Percentiles rank a stretch among this genome's conserved stretches.
Evolutionary conservation across 2,797 vertebrate species (phyloP).

Genomic region (Acanthiza pusilla): DNA sequence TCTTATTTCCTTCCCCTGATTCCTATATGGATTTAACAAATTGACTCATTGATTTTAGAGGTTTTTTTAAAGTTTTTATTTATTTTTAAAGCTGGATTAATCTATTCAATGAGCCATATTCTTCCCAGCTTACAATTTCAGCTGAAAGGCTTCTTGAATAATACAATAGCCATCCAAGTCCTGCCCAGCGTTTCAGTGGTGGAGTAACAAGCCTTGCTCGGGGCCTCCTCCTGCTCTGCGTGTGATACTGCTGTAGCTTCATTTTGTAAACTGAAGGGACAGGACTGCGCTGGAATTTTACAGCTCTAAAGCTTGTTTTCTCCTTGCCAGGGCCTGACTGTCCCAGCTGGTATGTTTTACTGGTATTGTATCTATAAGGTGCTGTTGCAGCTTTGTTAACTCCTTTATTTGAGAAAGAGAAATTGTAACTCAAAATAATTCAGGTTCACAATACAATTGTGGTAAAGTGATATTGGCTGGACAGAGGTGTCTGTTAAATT

Average conservation of each 20-base stretch:
- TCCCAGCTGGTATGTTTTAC: background rate
- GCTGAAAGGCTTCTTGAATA: background rate
- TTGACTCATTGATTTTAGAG: background rate
- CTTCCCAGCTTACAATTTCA: background rate
- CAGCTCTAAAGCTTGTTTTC: background rate
- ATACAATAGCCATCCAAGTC: background rate
- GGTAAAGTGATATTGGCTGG: background rate
- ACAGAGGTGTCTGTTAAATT: background rate
- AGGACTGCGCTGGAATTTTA: background rate
- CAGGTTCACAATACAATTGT: rapidly evolving
- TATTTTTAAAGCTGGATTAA: background rate
- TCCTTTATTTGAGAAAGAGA: background rate
- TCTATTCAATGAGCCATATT: rapidly evolving
- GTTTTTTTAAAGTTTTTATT: background rate
- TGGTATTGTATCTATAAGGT: background rate
- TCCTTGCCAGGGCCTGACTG: background rate
- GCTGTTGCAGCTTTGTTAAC: background rate
- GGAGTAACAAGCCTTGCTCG: background rate
- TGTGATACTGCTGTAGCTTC: background rate
- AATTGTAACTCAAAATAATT: background rate
- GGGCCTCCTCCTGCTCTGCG: background rate
- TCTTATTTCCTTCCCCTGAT: background rate
- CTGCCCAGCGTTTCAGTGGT: background rate
- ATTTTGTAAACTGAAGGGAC: background rate
- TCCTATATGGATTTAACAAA: background rate